Base-by-base conservation (phyloP, 2,113 vertebrate genomes). In the Bos taurus region DNA sequence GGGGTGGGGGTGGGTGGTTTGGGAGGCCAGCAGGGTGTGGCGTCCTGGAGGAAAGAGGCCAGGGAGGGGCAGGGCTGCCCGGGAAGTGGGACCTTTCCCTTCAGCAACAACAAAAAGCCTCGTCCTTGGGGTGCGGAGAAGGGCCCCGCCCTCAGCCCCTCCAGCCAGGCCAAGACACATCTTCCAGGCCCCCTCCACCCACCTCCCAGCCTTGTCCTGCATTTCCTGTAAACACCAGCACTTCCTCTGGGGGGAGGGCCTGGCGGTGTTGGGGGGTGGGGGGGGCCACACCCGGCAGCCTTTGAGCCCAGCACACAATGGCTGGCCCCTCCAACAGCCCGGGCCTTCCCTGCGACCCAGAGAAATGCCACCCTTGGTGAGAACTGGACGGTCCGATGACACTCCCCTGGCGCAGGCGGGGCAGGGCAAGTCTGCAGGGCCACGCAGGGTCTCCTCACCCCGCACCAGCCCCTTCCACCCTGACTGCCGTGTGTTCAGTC, bases 211-310 rank as follows among this genome's bases (percentile, higher is more conserved):
- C 99, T 99, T 98, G 98, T 99, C 99, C 98, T 98, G 99, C 99
- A 99, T 99, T 99, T 99, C 99, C 99, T 99, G 99, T 99, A 99
- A 99, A 99, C 99, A 99, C 98, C 95, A 99, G 98, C 98, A 88
- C 98, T 99, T 99, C 99, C 99, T 99, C 99, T 99, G 99, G 78
- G 97, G 99, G 99, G 99, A 99, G 99, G 99, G 99, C 99, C 99
- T 99, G 99, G 99, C 99, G 99, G 99, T 99, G 99, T 99, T 98
- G 99, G 98, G 98, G 98, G n/a, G 30, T 1, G 13, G 30, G 67
- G 67, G 40, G 43, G 74, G 74, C 99, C 99, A 98, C 99, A 97
- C 99, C 99, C 99, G 67, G 6, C 7, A 16, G 90, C 97, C 62
- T n/a, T 36, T 43, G 1, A 96, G 97, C 98, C 98, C 97, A 96